These are phyloP conservation scores for Conus betulinus DNA, from an alignment of 1,140 invertebrate genomes.

Conservation along the genomic window DNA sequence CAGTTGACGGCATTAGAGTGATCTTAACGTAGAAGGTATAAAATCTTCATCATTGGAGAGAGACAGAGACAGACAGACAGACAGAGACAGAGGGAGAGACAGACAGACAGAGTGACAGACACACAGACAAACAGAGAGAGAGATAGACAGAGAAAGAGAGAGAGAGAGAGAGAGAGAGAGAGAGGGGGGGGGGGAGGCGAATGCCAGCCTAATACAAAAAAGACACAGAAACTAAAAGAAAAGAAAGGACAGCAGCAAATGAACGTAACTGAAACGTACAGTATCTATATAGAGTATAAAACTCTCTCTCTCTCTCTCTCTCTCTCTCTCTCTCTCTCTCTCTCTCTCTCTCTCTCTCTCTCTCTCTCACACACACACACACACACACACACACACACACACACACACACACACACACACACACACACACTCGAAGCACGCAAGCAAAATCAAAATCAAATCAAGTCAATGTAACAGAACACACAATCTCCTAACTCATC, in stretches of 20 bases:
- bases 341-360: conserved; percentile 19
- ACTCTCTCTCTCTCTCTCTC: background rate
- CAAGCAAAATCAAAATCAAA: too few species aligned
- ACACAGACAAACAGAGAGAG: background rate
- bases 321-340: conserved; percentile 16
- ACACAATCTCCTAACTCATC: too few species aligned
- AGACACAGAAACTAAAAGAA: background rate
- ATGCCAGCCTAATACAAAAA: background rate
- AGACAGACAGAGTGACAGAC: background rate
- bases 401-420: background rate
- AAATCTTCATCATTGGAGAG: background rate
- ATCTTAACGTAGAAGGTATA: too few species aligned
- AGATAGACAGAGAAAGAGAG: background rate
- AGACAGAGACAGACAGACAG: background rate
- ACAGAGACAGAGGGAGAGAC: background rate
- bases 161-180: background rate
- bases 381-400: too few species aligned
- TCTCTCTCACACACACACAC: background rate
- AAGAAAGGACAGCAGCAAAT: background rate
- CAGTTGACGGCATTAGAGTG: too few species aligned
- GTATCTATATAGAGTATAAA: too few species aligned
- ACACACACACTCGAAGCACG: background rate
- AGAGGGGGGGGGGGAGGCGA: background rate
- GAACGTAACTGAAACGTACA: background rate
- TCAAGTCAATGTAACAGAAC: too few species aligned